Percentiles rank a stretch among this genome's conserved stretches.
phyloP scores from a whole-genome alignment of 2,797 vertebrate genomes.

The Hylomyscus alleni region DNA sequence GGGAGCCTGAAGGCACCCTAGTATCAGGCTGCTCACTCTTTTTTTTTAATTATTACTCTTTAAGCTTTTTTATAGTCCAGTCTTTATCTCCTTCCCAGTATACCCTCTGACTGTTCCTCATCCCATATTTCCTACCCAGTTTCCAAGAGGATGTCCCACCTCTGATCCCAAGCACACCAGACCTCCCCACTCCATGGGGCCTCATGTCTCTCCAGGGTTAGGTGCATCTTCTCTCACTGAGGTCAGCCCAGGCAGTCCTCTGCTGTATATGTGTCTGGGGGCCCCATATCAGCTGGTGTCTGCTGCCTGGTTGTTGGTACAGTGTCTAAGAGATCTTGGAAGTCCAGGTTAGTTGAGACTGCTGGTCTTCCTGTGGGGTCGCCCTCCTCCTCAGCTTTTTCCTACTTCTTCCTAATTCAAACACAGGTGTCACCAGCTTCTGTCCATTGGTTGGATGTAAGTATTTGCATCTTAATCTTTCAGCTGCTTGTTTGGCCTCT shows the following conservation, averaged over 20 bases:
- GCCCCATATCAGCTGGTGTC: no score
- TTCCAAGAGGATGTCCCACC: neutral
- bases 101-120: neutral
- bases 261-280: no score
- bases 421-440: neutral
- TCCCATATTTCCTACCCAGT: neutral
- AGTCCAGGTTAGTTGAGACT: no score
- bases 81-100: no score
- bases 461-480: neutral
- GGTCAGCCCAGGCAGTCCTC: no score
- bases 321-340: no score
- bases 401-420: neutral
- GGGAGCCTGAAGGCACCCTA: no score
- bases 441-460: neutral
- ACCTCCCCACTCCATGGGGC: neutral
- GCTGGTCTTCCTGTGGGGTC: no score
- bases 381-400: neutral
- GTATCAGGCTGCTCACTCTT: neutral
- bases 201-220: neutral
- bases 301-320: no score
- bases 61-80: no score
- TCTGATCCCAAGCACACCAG: neutral
- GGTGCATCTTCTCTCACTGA: neutral
- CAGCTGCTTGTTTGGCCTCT: neutral
- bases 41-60: no score